A percentile compares a stretch with the other conserved stretches of the same genome.
Evolutionary conservation across 2,113 vertebrate species (phyloP).

Genomic region (Salvelinus fontinalis): DNA sequence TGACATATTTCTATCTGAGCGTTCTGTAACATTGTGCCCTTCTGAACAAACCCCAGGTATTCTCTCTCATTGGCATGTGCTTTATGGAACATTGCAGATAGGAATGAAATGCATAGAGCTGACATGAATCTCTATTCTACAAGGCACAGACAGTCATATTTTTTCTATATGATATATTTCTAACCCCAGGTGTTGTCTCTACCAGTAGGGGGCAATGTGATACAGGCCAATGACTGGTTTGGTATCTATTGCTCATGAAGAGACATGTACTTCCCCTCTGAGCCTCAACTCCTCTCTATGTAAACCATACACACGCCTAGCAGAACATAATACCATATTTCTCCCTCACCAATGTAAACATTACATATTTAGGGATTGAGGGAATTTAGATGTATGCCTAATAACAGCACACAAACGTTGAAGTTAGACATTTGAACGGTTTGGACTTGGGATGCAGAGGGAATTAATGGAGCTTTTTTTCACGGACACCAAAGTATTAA

Average conservation of each 20-base stretch:
- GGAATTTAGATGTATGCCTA: conserved; percentile 31
- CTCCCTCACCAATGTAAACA: conserved; percentile 57
- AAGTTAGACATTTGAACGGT: conserved; percentile 46
- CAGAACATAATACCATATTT: conserved; percentile 44
- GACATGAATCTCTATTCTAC: too few relatives aligned
- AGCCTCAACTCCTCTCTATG: conserved; percentile 44
- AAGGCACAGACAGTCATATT: too few relatives aligned
- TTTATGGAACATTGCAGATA: too few relatives aligned
- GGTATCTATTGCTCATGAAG: conserved; percentile 35
- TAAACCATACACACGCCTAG: conserved; percentile 55
- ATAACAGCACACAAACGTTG: conserved; percentile 35
- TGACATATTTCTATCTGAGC: too few relatives aligned
- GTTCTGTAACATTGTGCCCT: too few relatives aligned
- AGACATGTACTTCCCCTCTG: conserved; percentile 31
- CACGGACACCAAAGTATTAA: conserved; percentile 50
- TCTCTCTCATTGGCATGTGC: too few relatives aligned
- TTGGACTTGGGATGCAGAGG: conserved; percentile 10
- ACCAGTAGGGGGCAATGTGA: conserved; percentile 78
- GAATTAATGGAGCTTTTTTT: conserved; percentile 48
- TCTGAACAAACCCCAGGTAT: too few relatives aligned
- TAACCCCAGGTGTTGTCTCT: neutral
- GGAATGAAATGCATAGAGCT: too few relatives aligned
- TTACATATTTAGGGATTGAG: conserved; percentile 31
- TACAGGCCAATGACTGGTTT: conserved; percentile 51
- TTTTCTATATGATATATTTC: neutral